phyloP scores from a whole-genome alignment of 2,797 vertebrate species.

The Acomys russatus region DNA sequence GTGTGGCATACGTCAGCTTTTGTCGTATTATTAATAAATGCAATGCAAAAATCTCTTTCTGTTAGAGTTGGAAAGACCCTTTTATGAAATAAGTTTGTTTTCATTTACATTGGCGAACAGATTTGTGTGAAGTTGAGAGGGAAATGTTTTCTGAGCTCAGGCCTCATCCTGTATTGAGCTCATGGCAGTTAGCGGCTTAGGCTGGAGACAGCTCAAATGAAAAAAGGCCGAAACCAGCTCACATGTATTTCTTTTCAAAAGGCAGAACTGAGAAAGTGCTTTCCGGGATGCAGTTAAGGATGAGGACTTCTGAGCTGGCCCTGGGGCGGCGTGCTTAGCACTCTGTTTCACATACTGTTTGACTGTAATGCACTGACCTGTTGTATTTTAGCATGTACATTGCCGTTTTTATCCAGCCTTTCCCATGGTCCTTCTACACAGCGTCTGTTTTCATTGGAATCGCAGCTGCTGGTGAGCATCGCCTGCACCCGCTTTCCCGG shows the following conservation, averaged over 20 bases:
- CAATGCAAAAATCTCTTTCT: neutral
- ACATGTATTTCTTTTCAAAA: neutral
- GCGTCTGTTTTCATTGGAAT: conserved; percentile 96
- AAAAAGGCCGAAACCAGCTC: neutral
- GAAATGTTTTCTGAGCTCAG: neutral
- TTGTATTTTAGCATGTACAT: conserved; percentile 94
- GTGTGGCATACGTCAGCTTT: neutral
- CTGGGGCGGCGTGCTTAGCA: conserved; percentile 54
- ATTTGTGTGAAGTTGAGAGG: neutral
- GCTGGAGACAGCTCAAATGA: neutral
- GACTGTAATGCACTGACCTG: conserved; percentile 77
- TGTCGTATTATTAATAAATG: neutral
- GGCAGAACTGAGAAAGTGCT: neutral
- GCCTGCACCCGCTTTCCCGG: neutral
- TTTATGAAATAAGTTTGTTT: neutral
- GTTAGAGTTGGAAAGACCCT: neutral
- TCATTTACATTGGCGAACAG: neutral
- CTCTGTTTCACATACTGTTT: conserved; percentile 46
- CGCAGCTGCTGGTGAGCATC: conserved; percentile 94
- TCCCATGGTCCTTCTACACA: conserved; percentile 97
- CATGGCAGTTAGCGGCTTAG: neutral
- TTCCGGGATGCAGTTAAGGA: conserved; percentile 32
- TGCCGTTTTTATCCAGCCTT: conserved; percentile 97
- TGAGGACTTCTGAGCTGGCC: conserved; percentile 13
- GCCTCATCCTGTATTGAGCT: neutral